phyloP scores from a whole-genome alignment of 2,797 vertebrate genomes.

The Zalophus californianus region DNA sequence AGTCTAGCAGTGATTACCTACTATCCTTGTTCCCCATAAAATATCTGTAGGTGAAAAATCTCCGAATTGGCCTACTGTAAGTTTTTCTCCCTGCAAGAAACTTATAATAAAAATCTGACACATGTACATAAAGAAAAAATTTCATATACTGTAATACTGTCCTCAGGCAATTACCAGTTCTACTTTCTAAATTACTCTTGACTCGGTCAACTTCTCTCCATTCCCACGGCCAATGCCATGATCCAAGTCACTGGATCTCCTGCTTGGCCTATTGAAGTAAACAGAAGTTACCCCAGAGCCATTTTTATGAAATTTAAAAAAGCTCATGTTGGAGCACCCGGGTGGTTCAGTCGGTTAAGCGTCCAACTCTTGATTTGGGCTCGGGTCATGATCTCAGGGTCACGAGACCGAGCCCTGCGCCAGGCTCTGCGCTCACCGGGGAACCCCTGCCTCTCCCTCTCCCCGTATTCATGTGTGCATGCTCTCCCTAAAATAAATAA shows the following conservation, averaged over 20 bases:
- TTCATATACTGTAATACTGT: not conserved
- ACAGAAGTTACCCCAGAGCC: not conserved
- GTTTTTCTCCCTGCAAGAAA: not conserved
- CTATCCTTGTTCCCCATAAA: not conserved
- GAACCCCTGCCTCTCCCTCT: not conserved
- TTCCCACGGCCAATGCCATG: not conserved
- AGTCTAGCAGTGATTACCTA: not conserved
- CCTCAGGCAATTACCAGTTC: not conserved
- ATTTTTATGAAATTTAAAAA: not conserved
- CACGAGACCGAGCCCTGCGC: not conserved
- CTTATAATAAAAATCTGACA: not conserved
- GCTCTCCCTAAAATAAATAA: not conserved
- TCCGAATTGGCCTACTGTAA: not conserved
- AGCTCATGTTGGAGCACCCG: not conserved
- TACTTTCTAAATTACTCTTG: not conserved
- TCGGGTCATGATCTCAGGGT: not conserved
- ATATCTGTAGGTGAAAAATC: not conserved
- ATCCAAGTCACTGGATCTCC: not conserved
- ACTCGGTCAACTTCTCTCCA: not conserved
- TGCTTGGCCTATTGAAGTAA: not conserved
- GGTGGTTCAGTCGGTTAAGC: not conserved
- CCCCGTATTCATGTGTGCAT: not conserved
- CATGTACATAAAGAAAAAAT: fast-evolving
- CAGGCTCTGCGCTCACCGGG: not conserved
- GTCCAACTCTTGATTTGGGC: not conserved